Conservation (phyloP, 2,797 vertebrate species). For the Neomorphus geoffroyi region DNA sequence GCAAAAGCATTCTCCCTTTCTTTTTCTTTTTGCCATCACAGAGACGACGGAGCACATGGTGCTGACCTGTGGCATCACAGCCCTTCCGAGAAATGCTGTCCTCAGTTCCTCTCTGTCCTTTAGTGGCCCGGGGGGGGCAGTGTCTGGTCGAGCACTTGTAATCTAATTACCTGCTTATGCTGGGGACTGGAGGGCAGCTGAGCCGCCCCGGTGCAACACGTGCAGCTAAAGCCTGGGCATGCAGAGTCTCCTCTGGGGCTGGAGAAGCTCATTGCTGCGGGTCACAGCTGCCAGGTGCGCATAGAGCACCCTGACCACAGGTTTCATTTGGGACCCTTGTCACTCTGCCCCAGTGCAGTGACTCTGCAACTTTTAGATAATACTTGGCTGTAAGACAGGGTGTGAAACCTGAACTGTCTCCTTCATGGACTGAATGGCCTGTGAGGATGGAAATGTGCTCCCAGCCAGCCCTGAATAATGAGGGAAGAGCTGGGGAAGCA, state of each 20-base stretch:
- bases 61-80: not conserved
- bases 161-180: conserved; percentile 49
- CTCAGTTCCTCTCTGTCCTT: conserved; percentile 12
- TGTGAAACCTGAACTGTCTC: not conserved
- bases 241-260: not conserved
- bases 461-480: not conserved
- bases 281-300: not conserved
- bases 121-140: not conserved
- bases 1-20: not conserved
- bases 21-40: not conserved
- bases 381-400: not conserved
- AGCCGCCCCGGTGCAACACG: not conserved
- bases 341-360: not conserved
- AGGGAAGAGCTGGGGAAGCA: not conserved
- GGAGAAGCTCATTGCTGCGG: not conserved
- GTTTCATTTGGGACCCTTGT: not conserved
- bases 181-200: not conserved
- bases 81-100: not conserved
- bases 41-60: rapidly evolving
- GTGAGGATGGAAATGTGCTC: not conserved
- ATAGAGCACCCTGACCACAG: not conserved
- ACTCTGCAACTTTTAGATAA: not conserved
- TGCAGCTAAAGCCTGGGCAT: not conserved
- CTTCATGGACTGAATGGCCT: not conserved
- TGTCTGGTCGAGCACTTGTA: not conserved